Evolutionary conservation across 2,888 invertebrate genomes (phyloP).

Genomic region (Mesochorus sp.): DNA sequence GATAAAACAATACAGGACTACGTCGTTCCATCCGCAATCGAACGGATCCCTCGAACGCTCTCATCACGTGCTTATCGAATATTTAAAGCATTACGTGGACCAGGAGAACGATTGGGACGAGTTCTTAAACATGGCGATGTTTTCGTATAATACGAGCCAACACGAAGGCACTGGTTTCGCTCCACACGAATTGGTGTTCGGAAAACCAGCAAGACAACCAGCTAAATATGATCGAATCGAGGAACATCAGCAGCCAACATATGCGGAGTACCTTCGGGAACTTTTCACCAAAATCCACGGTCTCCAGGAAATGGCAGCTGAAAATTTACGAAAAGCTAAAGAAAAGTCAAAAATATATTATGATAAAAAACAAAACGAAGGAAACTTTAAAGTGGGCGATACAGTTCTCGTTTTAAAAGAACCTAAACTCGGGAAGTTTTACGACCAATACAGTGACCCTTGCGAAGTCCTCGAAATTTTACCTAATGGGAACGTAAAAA

Average conservation of each 20-base stretch:
- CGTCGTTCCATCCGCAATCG: slow-evolving; percentile 49
- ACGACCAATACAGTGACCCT: slow-evolving; percentile 29
- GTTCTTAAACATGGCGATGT: slow-evolving; percentile 47
- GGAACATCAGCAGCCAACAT: not conserved
- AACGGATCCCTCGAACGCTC: slow-evolving; percentile 58
- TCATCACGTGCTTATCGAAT: slow-evolving; percentile 59
- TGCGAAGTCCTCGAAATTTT: slow-evolving; percentile 30
- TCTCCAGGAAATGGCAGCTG: slow-evolving; percentile 1
- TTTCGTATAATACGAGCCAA: slow-evolving; percentile 56
- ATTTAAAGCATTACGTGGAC: slow-evolving; percentile 53
- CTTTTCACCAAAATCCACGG: slow-evolving; percentile 21
- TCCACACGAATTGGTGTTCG: slow-evolving; percentile 59
- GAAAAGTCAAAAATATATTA: slow-evolving; percentile 28
- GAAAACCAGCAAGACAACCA: slow-evolving; percentile 29
- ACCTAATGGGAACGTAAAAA: slow-evolving; percentile 20
- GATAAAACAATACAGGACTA: slow-evolving; percentile 36
- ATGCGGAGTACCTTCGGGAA: slow-evolving; percentile 21
- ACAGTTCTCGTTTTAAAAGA: slow-evolving; percentile 43
- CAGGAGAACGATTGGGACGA: slow-evolving; percentile 49
- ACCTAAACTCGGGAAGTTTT: slow-evolving; percentile 30
- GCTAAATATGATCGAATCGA: not conserved
- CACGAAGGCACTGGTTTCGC: slow-evolving; percentile 58
- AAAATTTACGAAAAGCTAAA: slow-evolving; percentile 6
- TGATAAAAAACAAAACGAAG: slow-evolving; percentile 17
- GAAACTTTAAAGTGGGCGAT: slow-evolving; percentile 23